phyloP scores from a whole-genome alignment of 2,113 vertebrate species.

The Pseudopodoces humilis region DNA sequence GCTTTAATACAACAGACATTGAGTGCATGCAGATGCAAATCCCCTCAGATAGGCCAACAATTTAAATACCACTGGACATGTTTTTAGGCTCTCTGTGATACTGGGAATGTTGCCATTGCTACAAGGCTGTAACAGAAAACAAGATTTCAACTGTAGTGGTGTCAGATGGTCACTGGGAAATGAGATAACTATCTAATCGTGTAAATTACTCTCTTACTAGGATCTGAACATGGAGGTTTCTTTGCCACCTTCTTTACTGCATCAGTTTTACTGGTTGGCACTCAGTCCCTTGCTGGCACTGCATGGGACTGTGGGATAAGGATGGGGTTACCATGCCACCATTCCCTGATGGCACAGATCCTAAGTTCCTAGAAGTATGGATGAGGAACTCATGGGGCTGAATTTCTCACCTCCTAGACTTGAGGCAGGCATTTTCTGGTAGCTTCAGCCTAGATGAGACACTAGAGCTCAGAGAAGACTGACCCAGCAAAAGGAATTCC shows the following conservation, averaged over 20 bases:
- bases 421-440: neutral
- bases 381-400: neutral
- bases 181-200: neutral
- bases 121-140: neutral
- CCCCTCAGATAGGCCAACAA: neutral
- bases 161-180: neutral
- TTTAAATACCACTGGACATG: neutral
- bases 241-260: neutral
- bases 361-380: neutral
- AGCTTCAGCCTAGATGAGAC: neutral
- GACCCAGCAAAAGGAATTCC: neutral
- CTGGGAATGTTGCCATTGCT: conserved; percentile 21
- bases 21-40: conserved; percentile 27
- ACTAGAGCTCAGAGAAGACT: neutral
- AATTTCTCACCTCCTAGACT: neutral
- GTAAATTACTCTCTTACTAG: neutral
- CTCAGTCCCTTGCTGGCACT: neutral
- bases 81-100: neutral
- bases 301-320: neutral
- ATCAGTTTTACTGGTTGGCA: neutral
- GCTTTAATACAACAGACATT: neutral
- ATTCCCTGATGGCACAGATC: neutral
- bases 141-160: neutral
- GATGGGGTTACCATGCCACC: neutral
- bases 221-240: neutral